Conservation (phyloP, 2,797 vertebrate genomes). For the Gallinago nigripennis region DNA sequence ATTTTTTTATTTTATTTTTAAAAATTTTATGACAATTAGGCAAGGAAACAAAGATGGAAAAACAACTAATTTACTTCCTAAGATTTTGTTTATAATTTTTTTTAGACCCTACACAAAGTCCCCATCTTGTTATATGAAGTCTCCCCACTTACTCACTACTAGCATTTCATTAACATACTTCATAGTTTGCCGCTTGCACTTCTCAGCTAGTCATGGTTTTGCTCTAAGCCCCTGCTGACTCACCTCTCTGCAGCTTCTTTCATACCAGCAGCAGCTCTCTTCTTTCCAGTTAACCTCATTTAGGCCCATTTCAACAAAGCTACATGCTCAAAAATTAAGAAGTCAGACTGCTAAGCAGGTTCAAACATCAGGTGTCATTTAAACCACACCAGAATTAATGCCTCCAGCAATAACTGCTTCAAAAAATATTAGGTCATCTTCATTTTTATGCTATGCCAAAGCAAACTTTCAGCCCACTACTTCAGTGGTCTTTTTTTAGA, state of each 20-base stretch:
- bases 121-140: neutral
- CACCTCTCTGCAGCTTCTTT: neutral
- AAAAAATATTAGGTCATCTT: neutral
- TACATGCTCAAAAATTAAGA: neutral
- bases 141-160: neutral
- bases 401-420: neutral
- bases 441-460: neutral
- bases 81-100: neutral
- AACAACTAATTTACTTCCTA: neutral
- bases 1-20: neutral
- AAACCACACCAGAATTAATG: neutral
- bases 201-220: neutral
- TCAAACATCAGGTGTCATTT: neutral
- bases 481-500: neutral
- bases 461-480: neutral
- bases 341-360: neutral
- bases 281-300: constrained; percentile 6
- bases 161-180: neutral
- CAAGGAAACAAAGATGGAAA: neutral
- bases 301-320: neutral
- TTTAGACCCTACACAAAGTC: neutral
- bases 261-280: neutral
- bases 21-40: neutral
- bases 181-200: neutral
- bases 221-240: neutral